Evolutionary conservation across 2,797 vertebrate species (phyloP).

Genomic region (Mormyrops attenuatus): DNA sequence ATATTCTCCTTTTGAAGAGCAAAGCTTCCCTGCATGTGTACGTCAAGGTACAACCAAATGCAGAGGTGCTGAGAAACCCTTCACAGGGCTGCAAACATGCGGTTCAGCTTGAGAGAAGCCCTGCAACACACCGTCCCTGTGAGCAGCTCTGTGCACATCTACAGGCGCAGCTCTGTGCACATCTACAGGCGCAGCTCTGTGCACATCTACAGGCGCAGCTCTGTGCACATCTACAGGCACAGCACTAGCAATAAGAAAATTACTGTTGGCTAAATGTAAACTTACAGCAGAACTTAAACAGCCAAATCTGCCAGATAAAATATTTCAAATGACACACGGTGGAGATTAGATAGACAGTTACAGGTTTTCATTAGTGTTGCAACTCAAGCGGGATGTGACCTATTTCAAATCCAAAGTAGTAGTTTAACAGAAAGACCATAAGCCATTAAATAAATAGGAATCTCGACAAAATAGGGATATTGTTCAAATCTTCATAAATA

Average conservation of each 20-base stretch:
- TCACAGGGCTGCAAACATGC: background rate
- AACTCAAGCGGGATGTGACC: background rate
- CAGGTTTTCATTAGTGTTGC: background rate
- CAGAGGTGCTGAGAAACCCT: background rate
- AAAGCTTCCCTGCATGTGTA: background rate
- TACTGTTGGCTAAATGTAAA: background rate
- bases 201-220: background rate
- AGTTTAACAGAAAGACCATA: background rate
- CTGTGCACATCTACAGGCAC: background rate
- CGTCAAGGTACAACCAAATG: background rate
- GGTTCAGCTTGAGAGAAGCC: background rate
- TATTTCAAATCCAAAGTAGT: background rate
- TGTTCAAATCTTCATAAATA: background rate
- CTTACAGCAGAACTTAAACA: background rate
- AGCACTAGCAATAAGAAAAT: background rate
- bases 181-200: too few relatives aligned
- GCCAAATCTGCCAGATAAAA: background rate
- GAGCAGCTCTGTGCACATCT: background rate
- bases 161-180: too few relatives aligned
- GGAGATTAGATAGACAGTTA: background rate
- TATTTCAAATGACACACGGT: background rate
- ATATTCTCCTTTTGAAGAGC: background rate
- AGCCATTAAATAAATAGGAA: background rate
- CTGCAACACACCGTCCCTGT: background rate
- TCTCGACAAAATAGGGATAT: background rate